Base-by-base conservation (phyloP, 2,113 vertebrate species). In the Chaetops frenatus region DNA sequence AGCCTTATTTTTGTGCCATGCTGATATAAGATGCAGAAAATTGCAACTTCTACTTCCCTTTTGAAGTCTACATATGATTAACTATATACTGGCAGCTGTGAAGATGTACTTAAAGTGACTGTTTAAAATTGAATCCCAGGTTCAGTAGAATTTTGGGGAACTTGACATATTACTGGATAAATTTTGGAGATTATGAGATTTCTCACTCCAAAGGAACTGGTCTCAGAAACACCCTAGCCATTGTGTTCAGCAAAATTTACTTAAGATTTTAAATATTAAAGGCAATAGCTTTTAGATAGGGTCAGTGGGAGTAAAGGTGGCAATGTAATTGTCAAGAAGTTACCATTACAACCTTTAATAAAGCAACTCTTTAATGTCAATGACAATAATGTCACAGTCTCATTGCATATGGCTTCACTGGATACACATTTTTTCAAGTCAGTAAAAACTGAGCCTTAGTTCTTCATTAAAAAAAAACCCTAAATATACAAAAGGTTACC, bases 401-500 rank as follows among this genome's bases (percentile, higher is more conserved):
- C 35, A 40, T 4, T 85, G 38, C 31, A 40, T 14, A 11, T 7
- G 8, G 15, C 6, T 88, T 96, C 96, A 94, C 51, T 29, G 67
- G 79, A 89, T 67, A 95, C 83, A 95, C 11, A 29, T 42, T 96
- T 92, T 80, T 76, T 69, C 78, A 47, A 35, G 61, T 57, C 61
- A 56, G 58, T 50, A 81, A 88, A 95, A 88, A 95, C 60, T 25
- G 22, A 66, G n/a, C 27, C 18, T 85, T 36, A 94, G 18, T 28
- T 82, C 11, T 40, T 90, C 24, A 58, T 51, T 48, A 35, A 38
- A 88, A 88, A 65, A 71, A 31, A 12, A n/a, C n/a, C n/a, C 10
- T 40, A 88, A 92, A 38, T 69, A 88, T 82, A 31, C 67, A 81
- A 61, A 86, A 92, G 24, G 40, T 97, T 98, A 99, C 99, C 99